Conservation (phyloP, 1,140 invertebrate species). For the Paraescarpia echinospica region DNA sequence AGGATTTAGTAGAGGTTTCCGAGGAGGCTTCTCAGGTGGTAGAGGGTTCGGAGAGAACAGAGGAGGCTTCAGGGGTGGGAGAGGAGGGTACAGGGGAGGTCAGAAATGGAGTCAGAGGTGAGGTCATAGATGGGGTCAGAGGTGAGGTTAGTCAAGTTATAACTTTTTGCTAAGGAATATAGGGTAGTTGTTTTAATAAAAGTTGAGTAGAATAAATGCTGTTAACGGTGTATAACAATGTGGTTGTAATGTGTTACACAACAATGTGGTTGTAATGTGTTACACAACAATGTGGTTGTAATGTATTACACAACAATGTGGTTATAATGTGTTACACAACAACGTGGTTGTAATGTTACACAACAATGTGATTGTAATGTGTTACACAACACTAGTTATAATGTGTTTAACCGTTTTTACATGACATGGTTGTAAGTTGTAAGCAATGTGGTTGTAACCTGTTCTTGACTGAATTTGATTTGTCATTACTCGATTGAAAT, state of each 20-base stretch:
- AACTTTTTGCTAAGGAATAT: neutral
- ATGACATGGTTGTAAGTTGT: too few species aligned
- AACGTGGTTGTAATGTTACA: neutral
- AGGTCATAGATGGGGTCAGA: neutral
- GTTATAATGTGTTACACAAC: neutral
- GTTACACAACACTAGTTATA: neutral
- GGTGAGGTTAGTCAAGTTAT: neutral
- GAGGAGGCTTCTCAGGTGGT: conserved; percentile 1
- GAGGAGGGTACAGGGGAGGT: neutral
- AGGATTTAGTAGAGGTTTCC: neutral
- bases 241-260: neutral
- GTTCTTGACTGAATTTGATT: neutral
- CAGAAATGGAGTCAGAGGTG: neutral
- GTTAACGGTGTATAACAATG: neutral
- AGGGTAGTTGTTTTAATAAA: neutral
- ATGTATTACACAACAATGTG: neutral
- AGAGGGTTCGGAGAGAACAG: conserved; percentile 7
- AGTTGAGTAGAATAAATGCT: neutral
- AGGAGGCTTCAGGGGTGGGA: neutral
- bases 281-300: neutral
- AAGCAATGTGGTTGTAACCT: neutral
- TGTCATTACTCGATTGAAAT: neutral
- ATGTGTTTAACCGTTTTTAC: neutral
- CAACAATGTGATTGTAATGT: neutral
- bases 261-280: neutral